These are phyloP conservation scores for Thalassophryne amazonica DNA, from an alignment of 2,797 vertebrate species.

Conservation along the genomic window DNA sequence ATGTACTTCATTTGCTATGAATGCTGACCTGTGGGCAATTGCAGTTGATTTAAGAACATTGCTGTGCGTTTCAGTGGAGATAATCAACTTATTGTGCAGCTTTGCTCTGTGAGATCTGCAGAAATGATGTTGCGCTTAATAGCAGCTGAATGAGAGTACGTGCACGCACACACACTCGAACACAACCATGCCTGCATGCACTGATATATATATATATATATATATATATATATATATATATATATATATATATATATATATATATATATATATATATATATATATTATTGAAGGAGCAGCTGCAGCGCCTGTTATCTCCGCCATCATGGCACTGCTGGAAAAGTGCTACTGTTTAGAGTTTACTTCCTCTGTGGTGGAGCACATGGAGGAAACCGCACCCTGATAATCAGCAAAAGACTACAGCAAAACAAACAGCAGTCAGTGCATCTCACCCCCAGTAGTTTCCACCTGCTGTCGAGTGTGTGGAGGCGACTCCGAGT, in stretches of 20 bases:
- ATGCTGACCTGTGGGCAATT: not conserved
- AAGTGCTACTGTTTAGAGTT: slow-evolving; percentile 30
- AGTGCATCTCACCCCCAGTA: not conserved
- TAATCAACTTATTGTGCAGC: slow-evolving; percentile 12
- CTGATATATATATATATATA: not conserved
- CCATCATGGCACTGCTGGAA: slow-evolving; percentile 27
- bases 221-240: not conserved
- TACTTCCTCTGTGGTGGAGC: slow-evolving; percentile 22
- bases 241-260: not conserved
- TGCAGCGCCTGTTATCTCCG: slow-evolving; percentile 5
- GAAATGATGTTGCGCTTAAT: not conserved
- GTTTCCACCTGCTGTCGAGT: too few species aligned
- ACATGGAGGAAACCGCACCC: slow-evolving; percentile 47
- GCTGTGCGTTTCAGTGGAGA: slow-evolving; percentile 7
- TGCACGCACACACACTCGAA: not conserved
- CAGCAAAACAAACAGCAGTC: slow-evolving; percentile 30
- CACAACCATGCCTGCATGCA: not conserved
- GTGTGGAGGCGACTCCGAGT: too few species aligned
- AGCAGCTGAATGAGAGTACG: too few species aligned
- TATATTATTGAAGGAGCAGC: not conserved
- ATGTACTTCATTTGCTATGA: not conserved
- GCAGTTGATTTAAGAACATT: slow-evolving; percentile 14
- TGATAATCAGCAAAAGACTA: slow-evolving; percentile 39
- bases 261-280: not conserved
- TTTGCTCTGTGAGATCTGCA: not conserved